phyloP scores from a whole-genome alignment of 2,797 vertebrate genomes.

The Leptatherina wallacei region DNA sequence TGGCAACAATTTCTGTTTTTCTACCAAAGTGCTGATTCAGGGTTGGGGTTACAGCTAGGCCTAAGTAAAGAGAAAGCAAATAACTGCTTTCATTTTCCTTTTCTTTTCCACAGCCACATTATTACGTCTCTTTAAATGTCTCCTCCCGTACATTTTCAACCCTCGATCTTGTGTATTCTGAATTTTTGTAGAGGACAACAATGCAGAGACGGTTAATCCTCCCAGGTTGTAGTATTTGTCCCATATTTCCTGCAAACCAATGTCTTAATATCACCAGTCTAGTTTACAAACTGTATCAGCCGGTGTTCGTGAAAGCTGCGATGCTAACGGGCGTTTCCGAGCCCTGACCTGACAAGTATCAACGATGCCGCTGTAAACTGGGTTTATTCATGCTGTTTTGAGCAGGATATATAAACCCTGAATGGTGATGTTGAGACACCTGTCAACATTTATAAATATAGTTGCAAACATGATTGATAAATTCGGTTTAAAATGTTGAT shows the following conservation, averaged over 20 bases:
- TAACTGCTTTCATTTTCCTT: background rate
- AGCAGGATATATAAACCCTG: background rate
- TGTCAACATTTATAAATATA: background rate
- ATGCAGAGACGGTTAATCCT: background rate
- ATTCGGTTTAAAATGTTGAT: too few relatives aligned
- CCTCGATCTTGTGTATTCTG: background rate
- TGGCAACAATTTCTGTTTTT: constrained; percentile 18
- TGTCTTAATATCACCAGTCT: background rate
- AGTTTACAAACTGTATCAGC: background rate
- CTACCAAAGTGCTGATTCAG: background rate
- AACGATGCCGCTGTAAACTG: background rate
- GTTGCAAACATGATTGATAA: background rate
- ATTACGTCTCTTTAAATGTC: background rate
- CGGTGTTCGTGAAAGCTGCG: background rate
- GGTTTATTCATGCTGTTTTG: background rate
- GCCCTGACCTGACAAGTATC: background rate
- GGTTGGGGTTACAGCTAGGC: background rate
- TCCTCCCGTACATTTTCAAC: background rate
- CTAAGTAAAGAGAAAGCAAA: background rate
- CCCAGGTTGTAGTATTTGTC: background rate
- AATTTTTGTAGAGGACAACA: background rate
- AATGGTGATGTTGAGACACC: background rate
- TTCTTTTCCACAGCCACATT: background rate
- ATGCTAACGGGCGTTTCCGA: background rate
- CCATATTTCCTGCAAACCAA: background rate